Evolutionary conservation across 2,888 invertebrate genomes (phyloP), one percentile per base, ranked within the genome.

Genomic region (Coremacera marginata): DNA sequence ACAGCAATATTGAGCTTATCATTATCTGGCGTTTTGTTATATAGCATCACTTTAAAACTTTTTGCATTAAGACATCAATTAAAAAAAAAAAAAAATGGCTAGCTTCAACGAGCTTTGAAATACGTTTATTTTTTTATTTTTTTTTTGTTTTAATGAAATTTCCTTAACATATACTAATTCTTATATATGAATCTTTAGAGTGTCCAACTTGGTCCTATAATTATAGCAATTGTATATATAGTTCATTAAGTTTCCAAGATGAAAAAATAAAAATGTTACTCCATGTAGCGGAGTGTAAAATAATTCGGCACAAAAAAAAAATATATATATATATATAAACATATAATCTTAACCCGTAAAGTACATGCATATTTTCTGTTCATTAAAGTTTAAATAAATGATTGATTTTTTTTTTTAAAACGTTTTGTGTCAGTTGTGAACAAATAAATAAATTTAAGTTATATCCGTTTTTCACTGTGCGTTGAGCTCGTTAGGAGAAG

Each of bases 391-490:
- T 16, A 67, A 65, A 74, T 37, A 65, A 65, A 60, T 62, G 19
- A 63, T 63, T 31, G 19, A n/a, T 62, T 73, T 73, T 4, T 7
- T 49, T 72, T 62, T 72, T 60, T 74, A 37, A 74, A 65, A n/a
- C n/a, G 19, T 67, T 73, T 74, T 71, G 44, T 72, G 62, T 62
- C 44, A 44, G 37, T 71, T 72, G 44, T 67, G 55, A 74, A 67
- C 37, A 67, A 74, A 74, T 74, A 74, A 74, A 74, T 74, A 74
- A 37, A 25, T 55, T 55, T 67, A 67, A 74, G 74, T n/a, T 57
- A 60, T 60, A 19, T 37, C 16, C 19, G 49, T 73, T 73, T 19
- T 73, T 65, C 8, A 34, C 5, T 63, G 5, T 70, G 31, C 31
- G 31, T 31, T 31, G 31, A 44, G n/a, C 9, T 70, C 7, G 16